Conservation (phyloP, 2,888 invertebrate species). For the Aspidiotus rigidus region DNA sequence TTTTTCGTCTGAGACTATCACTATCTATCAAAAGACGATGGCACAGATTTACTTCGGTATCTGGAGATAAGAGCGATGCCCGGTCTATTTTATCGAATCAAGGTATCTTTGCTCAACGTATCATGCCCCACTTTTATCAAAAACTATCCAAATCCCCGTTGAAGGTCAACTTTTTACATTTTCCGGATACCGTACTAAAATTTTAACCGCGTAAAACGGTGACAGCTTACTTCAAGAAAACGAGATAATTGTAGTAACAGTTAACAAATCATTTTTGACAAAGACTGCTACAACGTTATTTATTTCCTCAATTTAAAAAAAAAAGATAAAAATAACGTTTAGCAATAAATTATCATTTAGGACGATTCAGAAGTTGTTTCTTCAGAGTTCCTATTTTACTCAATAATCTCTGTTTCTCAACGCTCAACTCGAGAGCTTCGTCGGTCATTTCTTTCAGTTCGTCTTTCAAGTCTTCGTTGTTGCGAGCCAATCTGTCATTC, state of each 20-base stretch:
- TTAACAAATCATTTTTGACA: not conserved
- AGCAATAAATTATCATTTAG: slow-evolving; percentile 11
- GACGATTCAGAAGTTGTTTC: slow-evolving; percentile 24
- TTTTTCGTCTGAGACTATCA: too few relatives aligned
- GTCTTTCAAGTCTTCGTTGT: slow-evolving; percentile 26
- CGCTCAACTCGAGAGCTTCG: slow-evolving; percentile 26
- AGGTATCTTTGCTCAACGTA: too few relatives aligned
- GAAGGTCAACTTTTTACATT: too few relatives aligned
- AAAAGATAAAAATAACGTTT: slow-evolving; percentile 6
- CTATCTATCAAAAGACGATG: too few relatives aligned
- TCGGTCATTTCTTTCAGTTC: slow-evolving; percentile 29
- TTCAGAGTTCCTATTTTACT: slow-evolving; percentile 25
- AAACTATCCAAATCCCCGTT: too few relatives aligned
- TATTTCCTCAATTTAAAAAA: slow-evolving; percentile 6
- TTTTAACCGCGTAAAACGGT: too few relatives aligned
- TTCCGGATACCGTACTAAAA: too few relatives aligned
- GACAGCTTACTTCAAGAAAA: too few relatives aligned
- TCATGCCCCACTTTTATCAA: too few relatives aligned
- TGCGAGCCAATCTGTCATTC: slow-evolving; percentile 17
- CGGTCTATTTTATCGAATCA: too few relatives aligned
- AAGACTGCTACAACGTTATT: not conserved
- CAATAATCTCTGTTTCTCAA: slow-evolving; percentile 31
- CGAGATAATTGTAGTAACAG: not conserved
- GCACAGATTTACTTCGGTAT: too few relatives aligned
- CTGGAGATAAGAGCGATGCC: too few relatives aligned